Evolutionary conservation across 2,113 vertebrate genomes (phyloP).

Genomic region (Oncorhynchus masou): DNA sequence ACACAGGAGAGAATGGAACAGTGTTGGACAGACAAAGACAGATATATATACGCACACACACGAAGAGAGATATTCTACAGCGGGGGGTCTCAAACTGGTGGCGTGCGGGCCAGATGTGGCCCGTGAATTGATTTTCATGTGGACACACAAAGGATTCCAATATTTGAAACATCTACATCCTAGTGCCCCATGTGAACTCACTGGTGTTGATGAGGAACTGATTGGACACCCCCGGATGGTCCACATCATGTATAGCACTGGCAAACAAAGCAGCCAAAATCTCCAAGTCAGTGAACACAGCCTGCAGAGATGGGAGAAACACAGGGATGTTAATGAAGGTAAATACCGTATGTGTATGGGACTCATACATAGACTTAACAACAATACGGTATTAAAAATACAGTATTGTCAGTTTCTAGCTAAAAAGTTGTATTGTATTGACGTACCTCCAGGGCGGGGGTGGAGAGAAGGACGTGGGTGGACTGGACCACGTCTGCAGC

Average conservation of each 20-base stretch:
- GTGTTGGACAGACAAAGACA: background rate
- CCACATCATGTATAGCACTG: constrained; percentile 89
- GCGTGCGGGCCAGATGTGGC: too few relatives aligned
- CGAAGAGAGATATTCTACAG: background rate
- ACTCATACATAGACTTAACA: too few relatives aligned
- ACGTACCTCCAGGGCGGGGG: constrained; percentile 84
- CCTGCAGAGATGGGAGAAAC: constrained; percentile 59
- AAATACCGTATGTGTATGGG: too few relatives aligned
- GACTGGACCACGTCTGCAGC: constrained; percentile 91
- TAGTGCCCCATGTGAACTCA: constrained; percentile 64
- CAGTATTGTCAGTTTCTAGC: too few relatives aligned
- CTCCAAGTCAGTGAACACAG: constrained; percentile 90
- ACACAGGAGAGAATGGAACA: background rate
- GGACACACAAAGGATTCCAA: background rate
- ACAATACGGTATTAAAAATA: too few relatives aligned
- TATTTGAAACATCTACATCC: background rate
- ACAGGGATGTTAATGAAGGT: constrained; percentile 17
- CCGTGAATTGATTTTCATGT: too few relatives aligned
- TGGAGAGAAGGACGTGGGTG: constrained; percentile 85
- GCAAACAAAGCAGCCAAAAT: constrained; percentile 89
- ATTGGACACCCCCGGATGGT: constrained; percentile 91
- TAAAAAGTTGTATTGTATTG: too few relatives aligned
- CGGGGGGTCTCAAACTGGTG: too few relatives aligned
- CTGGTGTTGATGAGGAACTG: constrained; percentile 96
- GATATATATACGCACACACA: background rate